Conservation (phyloP, 1,140 invertebrate genomes). For the Leptoteleia sp. region DNA sequence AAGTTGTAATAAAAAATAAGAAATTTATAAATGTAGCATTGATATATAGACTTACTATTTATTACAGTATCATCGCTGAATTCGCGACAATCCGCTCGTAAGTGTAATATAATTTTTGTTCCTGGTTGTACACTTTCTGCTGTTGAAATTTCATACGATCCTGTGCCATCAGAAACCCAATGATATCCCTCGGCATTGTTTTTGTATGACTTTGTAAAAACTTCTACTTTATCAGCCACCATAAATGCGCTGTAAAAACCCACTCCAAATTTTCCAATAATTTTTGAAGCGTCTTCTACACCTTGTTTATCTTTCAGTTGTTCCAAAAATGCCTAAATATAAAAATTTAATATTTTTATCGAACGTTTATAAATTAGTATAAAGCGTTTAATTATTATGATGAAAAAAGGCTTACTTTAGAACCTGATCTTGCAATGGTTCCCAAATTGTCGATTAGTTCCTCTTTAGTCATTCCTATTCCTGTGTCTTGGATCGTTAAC, state of each 20-base stretch:
- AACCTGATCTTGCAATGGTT: constrained; percentile 97
- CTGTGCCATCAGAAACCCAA: constrained; percentile 96
- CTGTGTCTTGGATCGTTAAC: constrained; percentile 95
- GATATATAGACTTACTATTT: constrained; percentile 83
- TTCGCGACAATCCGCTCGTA: constrained; percentile 92
- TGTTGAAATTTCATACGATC: constrained; percentile 93
- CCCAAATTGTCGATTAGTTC: constrained; percentile 95
- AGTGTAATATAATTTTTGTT: constrained; percentile 95
- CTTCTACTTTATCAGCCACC: constrained; percentile 96
- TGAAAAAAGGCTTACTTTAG: constrained; percentile 91
- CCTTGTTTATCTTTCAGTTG: constrained; percentile 88
- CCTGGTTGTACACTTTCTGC: constrained; percentile 91
- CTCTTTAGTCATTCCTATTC: constrained; percentile 96
- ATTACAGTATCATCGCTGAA: constrained; percentile 94
- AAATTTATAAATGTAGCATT: no score
- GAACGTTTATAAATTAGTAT: no score
- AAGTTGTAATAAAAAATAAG: no score
- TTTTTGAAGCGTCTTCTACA: constrained; percentile 85
- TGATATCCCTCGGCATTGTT: constrained; percentile 86
- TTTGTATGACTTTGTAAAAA: constrained; percentile 88
- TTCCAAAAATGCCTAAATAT: constrained; percentile 88
- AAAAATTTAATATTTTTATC: not conserved
- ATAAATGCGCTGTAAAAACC: constrained; percentile 99
- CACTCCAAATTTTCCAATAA: constrained; percentile 99
- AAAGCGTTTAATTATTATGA: no score